Evolutionary conservation across 2,797 vertebrate genomes (phyloP).

Genomic region (Chiroxiphia lanceolata): DNA sequence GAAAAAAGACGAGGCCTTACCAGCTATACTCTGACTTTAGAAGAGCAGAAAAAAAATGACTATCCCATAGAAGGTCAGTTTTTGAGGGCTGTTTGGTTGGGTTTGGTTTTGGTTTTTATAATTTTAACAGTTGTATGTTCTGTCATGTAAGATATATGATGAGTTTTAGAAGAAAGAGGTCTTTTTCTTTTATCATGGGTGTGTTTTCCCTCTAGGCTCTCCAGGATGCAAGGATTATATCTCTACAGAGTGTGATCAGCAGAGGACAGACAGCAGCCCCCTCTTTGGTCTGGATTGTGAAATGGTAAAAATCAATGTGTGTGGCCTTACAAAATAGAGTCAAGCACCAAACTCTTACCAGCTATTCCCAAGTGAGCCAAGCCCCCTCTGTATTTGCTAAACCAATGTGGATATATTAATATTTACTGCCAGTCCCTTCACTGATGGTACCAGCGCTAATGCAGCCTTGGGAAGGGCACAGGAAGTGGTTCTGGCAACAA

Average conservation of each 20-base stretch:
- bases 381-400: not conserved
- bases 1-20: conserved; percentile 75
- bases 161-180: not conserved
- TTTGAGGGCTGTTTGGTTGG: not conserved
- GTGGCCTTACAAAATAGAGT: not conserved
- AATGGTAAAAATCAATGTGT: conserved; percentile 82
- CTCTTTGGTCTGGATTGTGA: conserved; percentile 92
- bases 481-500: not conserved
- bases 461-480: not conserved
- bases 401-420: not conserved
- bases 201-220: conserved; percentile 71
- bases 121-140: not conserved
- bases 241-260: conserved; percentile 68
- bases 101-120: not conserved
- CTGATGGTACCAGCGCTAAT: not conserved
- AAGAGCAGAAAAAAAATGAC: conserved; percentile 79
- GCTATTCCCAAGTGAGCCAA: not conserved
- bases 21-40: conserved; percentile 78
- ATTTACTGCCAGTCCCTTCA: not conserved
- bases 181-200: not conserved
- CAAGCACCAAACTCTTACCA: not conserved
- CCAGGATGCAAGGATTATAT: conserved; percentile 77
- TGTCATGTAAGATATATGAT: not conserved
- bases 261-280: conserved; percentile 84
- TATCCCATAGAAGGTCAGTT: conserved; percentile 84